Percentiles rank a stretch among this genome's conserved stretches.
phyloP scores from a whole-genome alignment of 2,888 invertebrate species.

The Tyria jacobaeae region DNA sequence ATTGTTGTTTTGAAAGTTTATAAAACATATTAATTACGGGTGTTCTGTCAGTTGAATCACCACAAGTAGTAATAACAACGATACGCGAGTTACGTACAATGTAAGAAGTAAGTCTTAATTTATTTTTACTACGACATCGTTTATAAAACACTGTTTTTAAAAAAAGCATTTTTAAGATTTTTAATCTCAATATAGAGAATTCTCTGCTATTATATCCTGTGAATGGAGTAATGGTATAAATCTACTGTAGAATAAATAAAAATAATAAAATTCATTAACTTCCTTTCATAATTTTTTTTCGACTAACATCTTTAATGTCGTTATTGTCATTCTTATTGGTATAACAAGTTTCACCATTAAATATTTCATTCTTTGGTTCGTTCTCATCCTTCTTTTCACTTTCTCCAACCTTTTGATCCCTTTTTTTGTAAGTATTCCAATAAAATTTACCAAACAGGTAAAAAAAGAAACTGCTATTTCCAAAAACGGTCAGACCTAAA shows the following conservation, averaged over 20 bases:
- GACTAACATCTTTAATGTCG: background rate
- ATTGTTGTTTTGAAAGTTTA: too few relatives aligned
- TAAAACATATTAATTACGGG: too few relatives aligned
- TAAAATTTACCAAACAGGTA: slow-evolving; percentile 5
- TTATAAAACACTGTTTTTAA: too few relatives aligned
- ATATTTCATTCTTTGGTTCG: background rate
- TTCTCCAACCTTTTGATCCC: background rate
- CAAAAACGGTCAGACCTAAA: background rate
- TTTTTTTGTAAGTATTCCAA: slow-evolving; percentile 2
- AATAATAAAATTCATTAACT: background rate
- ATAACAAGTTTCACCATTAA: background rate
- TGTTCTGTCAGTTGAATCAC: too few relatives aligned
- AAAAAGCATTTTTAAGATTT: too few relatives aligned
- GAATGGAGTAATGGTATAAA: background rate
- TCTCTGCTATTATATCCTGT: background rate
- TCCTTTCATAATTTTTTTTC: background rate
- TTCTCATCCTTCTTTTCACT: background rate
- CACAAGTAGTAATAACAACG: too few relatives aligned
- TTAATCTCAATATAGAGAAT: too few relatives aligned
- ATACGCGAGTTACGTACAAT: too few relatives aligned
- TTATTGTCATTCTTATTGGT: background rate
- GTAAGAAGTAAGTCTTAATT: too few relatives aligned
- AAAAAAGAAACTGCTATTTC: slow-evolving; percentile 7
- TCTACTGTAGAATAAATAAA: background rate
- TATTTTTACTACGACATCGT: too few relatives aligned